Conservation (phyloP, 2,888 invertebrate species). For the Drosophila fungiperda region DNA sequence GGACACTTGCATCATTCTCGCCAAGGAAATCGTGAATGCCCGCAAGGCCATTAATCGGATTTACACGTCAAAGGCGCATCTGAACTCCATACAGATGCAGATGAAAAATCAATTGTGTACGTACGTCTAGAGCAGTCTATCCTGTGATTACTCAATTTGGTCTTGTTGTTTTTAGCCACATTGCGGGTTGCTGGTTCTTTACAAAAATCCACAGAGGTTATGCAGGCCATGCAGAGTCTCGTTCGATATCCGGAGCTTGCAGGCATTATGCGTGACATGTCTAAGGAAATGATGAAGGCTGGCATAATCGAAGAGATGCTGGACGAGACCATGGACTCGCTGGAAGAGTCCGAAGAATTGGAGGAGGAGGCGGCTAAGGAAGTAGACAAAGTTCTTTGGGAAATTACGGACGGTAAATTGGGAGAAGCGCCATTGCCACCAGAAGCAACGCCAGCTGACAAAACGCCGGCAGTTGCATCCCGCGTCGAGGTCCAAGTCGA, state of each 20-base stretch:
- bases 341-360: conserved; percentile 97
- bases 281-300: conserved; percentile 99
- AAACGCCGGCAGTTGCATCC: conserved; percentile 86
- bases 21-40: conserved; percentile 95
- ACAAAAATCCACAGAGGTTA: conserved; percentile 98
- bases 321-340: conserved; percentile 97
- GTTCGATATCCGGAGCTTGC: conserved; percentile 97
- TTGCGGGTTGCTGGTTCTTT: conserved; percentile 96
- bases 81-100: conserved; percentile 97
- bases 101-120: conserved; percentile 99
- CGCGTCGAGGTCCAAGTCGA: conserved; percentile 74
- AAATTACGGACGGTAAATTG: conserved; percentile 95
- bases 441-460: conserved; percentile 87
- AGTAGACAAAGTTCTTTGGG: conserved; percentile 96
- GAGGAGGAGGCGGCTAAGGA: conserved; percentile 98
- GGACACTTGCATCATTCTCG: conserved; percentile 96
- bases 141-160: not conserved
- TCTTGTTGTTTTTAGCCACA: conserved; percentile 88
- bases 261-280: conserved; percentile 98
- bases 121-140: conserved; percentile 36
- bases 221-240: conserved; percentile 98
- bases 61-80: conserved; percentile 97
- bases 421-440: conserved; percentile 95
- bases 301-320: conserved; percentile 99
- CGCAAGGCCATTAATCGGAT: conserved; percentile 95